Evolutionary conservation across 2,888 invertebrate genomes (phyloP), one percentile per base, ranked within the genome.

Genomic region (Hofmannophila pseudospretella): DNA sequence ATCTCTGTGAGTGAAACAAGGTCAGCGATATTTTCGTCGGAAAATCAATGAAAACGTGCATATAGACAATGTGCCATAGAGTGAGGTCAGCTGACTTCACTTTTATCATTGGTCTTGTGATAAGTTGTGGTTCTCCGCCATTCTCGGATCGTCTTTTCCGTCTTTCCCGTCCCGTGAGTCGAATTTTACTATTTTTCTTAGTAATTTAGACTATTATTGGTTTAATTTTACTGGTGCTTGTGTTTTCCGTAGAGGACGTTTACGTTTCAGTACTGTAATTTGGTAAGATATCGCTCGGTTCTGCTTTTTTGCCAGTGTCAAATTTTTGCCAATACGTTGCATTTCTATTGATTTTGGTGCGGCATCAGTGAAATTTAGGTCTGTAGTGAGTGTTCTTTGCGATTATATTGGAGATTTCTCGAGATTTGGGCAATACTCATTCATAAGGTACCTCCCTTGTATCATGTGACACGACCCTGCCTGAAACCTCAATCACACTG

Each of bases 71-170:
- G 44, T 63, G 48, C 52, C 78, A 79, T 79, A 81, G 78, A 82
- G 67, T 56, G 47, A 67, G 73, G 85, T 86, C 87, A 87, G 86
- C 87, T 87, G 87, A 88, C 87, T 80, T 65, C 57, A 78, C 54
- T 82, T 85, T 82, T 84, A 88, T 86, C 86, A 79, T 76, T 75
- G 82, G 85, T 87, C 87, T 86, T 87, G 87, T 88, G 86, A 87
- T 86, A 86, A 77, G 80, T 85, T 78, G 77, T 76, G 65, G 62
- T 70, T 56, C 76, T 84, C 86, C 86, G 86, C 87, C 86, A 86
- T 87, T 85, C 86, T 82, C 69, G 67, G 78, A 67, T 77, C 76
- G 77, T 73, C 82, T 84, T 78, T 82, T 80, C 75, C 75, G 67
- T 79, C 81, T 81, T 75, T 78, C 70, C 71, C 65, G 77, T 74